Evolutionary conservation across 2,113 vertebrate genomes (phyloP).

Genomic region (Hemichromis elongatus): DNA sequence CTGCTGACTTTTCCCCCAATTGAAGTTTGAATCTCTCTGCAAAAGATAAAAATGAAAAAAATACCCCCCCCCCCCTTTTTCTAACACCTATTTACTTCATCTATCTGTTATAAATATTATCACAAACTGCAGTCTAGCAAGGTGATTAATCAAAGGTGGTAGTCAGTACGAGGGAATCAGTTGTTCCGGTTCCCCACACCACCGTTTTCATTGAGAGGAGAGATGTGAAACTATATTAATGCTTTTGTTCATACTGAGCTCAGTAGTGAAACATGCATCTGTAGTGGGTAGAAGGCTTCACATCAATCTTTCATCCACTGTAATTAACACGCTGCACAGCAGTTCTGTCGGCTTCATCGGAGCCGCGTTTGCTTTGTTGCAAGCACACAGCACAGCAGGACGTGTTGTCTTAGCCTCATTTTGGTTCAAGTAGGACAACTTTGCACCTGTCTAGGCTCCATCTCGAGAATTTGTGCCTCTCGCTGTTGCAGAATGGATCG

Average conservation of each 20-base stretch:
- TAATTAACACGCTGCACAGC: background rate
- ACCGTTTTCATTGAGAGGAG: background rate
- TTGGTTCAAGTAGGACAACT: background rate
- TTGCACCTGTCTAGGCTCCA: constrained; percentile 7
- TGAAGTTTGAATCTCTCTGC: constrained; percentile 17
- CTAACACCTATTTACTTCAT: constrained; percentile 31
- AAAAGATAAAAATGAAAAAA: background rate
- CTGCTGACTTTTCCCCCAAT: constrained; percentile 13
- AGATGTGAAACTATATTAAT: background rate
- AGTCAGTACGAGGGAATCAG: background rate
- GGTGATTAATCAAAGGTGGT: constrained; percentile 36
- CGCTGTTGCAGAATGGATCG: constrained; percentile 89
- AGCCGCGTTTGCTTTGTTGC: background rate
- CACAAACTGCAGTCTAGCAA: constrained; percentile 11
- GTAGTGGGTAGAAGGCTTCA: background rate
- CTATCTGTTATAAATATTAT: constrained; percentile 40
- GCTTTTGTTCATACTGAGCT: background rate
- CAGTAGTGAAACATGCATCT: background rate
- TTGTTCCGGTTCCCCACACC: background rate
- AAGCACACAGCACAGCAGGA: background rate
- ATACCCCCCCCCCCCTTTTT: background rate
- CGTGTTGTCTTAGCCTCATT: background rate
- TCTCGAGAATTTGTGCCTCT: constrained; percentile 58
- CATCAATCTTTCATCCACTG: background rate
- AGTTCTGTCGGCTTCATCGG: background rate